Evolutionary conservation across 2,113 vertebrate species (phyloP).

Genomic region (Crotalus horridus): DNA sequence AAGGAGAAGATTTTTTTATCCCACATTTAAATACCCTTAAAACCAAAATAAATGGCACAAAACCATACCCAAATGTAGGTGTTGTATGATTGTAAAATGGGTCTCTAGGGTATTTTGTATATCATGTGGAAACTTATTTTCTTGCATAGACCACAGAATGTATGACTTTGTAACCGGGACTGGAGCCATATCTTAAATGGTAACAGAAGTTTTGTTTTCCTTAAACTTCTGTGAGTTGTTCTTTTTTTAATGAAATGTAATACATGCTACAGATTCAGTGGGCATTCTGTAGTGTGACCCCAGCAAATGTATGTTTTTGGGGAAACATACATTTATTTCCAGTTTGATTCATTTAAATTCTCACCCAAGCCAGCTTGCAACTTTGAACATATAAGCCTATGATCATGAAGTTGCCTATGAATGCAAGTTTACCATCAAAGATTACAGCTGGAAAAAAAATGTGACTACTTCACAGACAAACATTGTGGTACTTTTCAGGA

Average conservation of each 20-base stretch:
- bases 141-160: neutral
- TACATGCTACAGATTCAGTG: neutral
- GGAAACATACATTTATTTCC: neutral
- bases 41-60: neutral
- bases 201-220: neutral
- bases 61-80: neutral
- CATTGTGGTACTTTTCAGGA: neutral
- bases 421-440: neutral
- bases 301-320: neutral
- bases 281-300: neutral
- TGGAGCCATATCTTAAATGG: neutral
- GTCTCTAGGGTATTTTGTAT: neutral
- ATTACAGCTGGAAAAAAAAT: neutral
- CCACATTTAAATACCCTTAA: neutral
- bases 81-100: neutral
- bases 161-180: neutral
- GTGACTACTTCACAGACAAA: neutral
- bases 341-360: neutral
- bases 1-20: neutral
- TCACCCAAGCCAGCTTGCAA: neutral
- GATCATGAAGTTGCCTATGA: neutral
- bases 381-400: neutral
- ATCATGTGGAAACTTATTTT: neutral
- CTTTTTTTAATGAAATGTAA: neutral
- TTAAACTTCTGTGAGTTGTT: neutral